Evolutionary conservation across 2,797 vertebrate genomes (phyloP).

Genomic region (Cirrhinus molitorella): DNA sequence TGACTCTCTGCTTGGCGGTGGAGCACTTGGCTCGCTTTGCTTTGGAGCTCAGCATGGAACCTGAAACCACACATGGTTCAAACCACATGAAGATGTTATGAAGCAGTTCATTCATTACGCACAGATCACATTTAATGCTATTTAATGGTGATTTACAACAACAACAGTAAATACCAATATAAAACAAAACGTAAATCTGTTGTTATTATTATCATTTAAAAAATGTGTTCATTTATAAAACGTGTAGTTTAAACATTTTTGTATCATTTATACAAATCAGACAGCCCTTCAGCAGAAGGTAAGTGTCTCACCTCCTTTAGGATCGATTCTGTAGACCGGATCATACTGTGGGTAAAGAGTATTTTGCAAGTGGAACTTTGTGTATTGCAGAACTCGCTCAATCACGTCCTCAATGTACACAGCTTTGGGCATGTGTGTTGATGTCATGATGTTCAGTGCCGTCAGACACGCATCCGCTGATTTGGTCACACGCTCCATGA

Average conservation of each 20-base stretch:
- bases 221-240: too few relatives aligned
- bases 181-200: too few relatives aligned
- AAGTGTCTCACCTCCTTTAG: constrained; percentile 87
- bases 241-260: too few relatives aligned
- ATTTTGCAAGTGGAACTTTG: constrained; percentile 97
- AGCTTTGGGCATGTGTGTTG: constrained; percentile 93
- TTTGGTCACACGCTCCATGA: constrained; percentile 95
- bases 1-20: constrained; percentile 95
- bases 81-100: neutral
- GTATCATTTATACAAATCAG: too few relatives aligned
- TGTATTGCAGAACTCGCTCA: constrained; percentile 93
- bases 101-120: neutral
- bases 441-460: constrained; percentile 96
- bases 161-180: neutral
- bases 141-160: neutral
- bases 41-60: constrained; percentile 92
- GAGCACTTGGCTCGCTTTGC: constrained; percentile 97
- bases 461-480: constrained; percentile 95
- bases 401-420: constrained; percentile 97
- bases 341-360: constrained; percentile 97
- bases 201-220: too few relatives aligned
- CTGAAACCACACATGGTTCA: constrained; percentile 67
- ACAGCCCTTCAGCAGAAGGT: neutral
- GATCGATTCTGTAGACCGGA: constrained; percentile 95
- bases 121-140: neutral